Percentiles rank a stretch among this genome's conserved stretches.
phyloP scores from a whole-genome alignment of 2,797 vertebrate species.

The Borostomias antarcticus region DNA sequence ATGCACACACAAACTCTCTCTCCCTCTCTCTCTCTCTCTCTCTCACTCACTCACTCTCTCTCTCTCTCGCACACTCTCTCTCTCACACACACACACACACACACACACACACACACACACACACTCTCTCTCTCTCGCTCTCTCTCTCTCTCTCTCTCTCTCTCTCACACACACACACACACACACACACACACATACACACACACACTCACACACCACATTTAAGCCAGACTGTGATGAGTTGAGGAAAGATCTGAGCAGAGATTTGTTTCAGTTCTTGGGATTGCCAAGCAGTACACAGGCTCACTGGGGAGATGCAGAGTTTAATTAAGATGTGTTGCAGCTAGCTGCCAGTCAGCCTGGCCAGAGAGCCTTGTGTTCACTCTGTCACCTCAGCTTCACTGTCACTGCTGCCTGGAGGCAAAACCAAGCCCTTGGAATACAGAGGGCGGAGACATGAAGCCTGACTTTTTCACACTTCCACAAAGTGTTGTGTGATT shows the following conservation, averaged over 20 bases:
- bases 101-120: background rate
- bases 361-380: slow-evolving; percentile 24
- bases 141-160: too few relatives aligned
- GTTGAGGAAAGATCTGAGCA: background rate
- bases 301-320: slow-evolving; percentile 49
- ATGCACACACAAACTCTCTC: background rate
- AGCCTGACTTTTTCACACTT: background rate
- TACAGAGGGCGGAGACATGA: slow-evolving; percentile 16
- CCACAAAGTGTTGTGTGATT: slow-evolving; percentile 11
- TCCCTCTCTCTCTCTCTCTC: too few relatives aligned
- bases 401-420: slow-evolving; percentile 36
- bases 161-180: background rate
- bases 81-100: too few relatives aligned
- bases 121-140: too few relatives aligned
- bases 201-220: background rate
- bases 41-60: too few relatives aligned
- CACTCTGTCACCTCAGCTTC: slow-evolving; percentile 56
- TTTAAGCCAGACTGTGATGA: background rate
- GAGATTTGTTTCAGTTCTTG: slow-evolving; percentile 44
- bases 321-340: slow-evolving; percentile 69
- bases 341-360: slow-evolving; percentile 56
- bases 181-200: background rate
- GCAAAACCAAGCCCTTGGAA: slow-evolving; percentile 25
- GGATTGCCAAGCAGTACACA: slow-evolving; percentile 63
- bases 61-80: too few relatives aligned